Evolutionary conservation across 2,797 vertebrate genomes (phyloP), one percentile per base, ranked within the genome.

Genomic region (Erethizon dorsatum): DNA sequence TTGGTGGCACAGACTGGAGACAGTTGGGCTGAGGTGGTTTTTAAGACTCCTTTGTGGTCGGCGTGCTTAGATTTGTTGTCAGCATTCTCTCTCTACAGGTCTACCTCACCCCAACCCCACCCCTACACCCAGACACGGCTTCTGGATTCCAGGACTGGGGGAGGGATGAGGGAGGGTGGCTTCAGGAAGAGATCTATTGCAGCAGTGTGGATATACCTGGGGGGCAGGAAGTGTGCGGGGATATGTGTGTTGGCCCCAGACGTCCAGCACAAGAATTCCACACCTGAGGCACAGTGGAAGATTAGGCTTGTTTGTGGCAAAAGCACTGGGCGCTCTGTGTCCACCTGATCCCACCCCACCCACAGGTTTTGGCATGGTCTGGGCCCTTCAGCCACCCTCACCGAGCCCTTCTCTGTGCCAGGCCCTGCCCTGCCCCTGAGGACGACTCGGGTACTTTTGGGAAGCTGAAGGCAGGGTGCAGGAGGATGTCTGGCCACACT

Each of bases 31-130:
- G 50, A 61, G 10, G 56, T 57, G 90, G n/a, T 69, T 94, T 96
- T 89, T 93, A 80, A 90, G 79, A 57, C 1, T 95, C 24, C 67
- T 96, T 69, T 61, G 22, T 94, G 80, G 75, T 24, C 37, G 1
- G 0, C 47, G 37, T 12, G 50, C 69, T 95, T 78, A 59, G 71
- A 69, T 79, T 94, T 90, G 83, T 94, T 73, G 65, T 87, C 54
- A 61, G 28, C n/a, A 73, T 47, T 83, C 45, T 88, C 45, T 56
- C 28, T 87, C 26, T 63, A 20, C 22, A 7, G 31, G 8, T 33
- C 41, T 67, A n/a, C 50, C 67, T 37, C 50, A 22, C 5, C 4
- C 13, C 15, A 0, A 37, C 8, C 5, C 26, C 52, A 20, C 54
- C 28, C 24, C 77, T 59, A 24, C 18, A 59, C 41, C 67, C 71